Percentiles rank a stretch among this genome's conserved stretches.
These are phyloP conservation scores for Oryctes rhinoceros DNA, from an alignment of 1,140 invertebrate genomes.

Conservation along the genomic window DNA sequence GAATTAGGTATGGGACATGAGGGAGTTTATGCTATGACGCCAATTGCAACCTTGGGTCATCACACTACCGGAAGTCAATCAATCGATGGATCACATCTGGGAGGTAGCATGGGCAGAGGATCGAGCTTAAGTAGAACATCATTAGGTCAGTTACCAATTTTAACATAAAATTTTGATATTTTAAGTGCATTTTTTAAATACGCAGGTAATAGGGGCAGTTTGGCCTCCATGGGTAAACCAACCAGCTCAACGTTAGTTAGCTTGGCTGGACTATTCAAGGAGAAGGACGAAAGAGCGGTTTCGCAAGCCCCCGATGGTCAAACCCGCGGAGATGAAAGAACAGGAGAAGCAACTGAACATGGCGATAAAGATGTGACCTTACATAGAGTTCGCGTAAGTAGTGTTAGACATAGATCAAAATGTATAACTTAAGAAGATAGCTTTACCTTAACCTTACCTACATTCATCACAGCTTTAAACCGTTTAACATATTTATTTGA, in stretches of 20 bases:
- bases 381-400: constrained; percentile 68
- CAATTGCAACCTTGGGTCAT: constrained; percentile 59
- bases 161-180: background rate
- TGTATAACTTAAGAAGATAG: background rate
- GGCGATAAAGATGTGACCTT: constrained; percentile 65
- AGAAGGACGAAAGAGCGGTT: constrained; percentile 58
- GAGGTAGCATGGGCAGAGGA: constrained; percentile 60
- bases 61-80: constrained; percentile 65
- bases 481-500: no score
- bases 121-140: constrained; percentile 61
- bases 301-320: constrained; percentile 55
- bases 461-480: no score
- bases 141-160: constrained; percentile 52
- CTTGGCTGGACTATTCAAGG: constrained; percentile 75
- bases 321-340: constrained; percentile 48
- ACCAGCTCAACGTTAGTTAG: constrained; percentile 82
- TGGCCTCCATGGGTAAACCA: constrained; percentile 82
- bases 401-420: background rate
- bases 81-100: constrained; percentile 57
- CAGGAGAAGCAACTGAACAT: constrained; percentile 47
- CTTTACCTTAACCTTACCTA: no score
- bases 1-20: constrained; percentile 74
- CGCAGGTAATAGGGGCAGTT: constrained; percentile 76
- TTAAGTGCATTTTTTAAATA: background rate
- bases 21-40: constrained; percentile 73